Evolutionary conservation across 2,113 vertebrate species (phyloP).

Genomic region (Meles meles): DNA sequence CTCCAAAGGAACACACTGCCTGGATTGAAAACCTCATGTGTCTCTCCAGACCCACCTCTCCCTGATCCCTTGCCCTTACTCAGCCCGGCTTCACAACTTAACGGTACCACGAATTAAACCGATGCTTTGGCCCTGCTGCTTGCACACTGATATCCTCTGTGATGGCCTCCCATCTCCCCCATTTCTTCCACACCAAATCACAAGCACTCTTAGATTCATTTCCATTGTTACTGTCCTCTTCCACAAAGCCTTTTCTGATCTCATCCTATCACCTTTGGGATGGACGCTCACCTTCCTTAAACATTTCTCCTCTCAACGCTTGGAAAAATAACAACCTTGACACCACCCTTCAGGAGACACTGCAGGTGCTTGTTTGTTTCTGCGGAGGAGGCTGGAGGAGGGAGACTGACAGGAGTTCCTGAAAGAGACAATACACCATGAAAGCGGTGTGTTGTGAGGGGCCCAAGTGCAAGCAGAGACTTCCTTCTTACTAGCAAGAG

Average conservation of each 20-base stretch:
- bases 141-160: neutral
- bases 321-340: neutral
- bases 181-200: neutral
- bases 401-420: neutral
- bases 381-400: neutral
- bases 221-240: neutral
- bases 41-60: neutral
- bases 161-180: rapidly evolving
- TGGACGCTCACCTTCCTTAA: neutral
- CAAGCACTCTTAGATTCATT: neutral
- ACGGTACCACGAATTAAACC: neutral
- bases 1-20: neutral
- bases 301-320: neutral
- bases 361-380: neutral
- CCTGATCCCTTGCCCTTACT: neutral
- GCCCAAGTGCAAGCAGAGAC: neutral
- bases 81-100: neutral
- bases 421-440: neutral
- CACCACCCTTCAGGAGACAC: neutral
- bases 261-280: neutral
- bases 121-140: neutral
- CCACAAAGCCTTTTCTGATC: neutral
- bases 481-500: neutral
- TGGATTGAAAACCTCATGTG: neutral
- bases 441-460: neutral